Evolutionary conservation across 1,140 invertebrate species (phyloP), one percentile per base, ranked within the genome.

Genomic region (Bombus picipes): DNA sequence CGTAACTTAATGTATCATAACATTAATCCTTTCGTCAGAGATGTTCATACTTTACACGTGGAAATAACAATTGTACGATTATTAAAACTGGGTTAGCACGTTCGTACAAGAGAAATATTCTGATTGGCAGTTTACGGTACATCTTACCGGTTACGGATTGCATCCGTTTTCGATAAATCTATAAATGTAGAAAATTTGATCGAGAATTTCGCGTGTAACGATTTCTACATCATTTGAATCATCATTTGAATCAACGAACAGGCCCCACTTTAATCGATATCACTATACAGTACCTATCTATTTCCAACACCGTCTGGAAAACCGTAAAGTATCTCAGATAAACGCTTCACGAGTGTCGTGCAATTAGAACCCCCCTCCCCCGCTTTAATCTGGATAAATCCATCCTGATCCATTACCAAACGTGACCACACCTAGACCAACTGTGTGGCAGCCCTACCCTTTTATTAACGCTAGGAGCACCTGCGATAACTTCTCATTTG

Each of bases 401-500:
- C 34, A 71, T 65, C 34, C n/a, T 18, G n/a, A 53, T 73, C 25
- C 57, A 62, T 70, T 71, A 70, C 9, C 8, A 34, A 65, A 65
- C 28, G n/a, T 41, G 75, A 65, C 9, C 74, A 22, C 75, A 22
- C 37, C 37, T 39, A 59, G 15, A 10, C n/a, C 5, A 25, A 28
- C 32, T 13, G 39, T 62, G 18, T 57, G 47, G 32, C 47, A 74
- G n/a, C 47, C 37, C 9, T 34, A 13, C 28, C 22, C 28, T 85
- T 80, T 85, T 59, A 66, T 73, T 72, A 81, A 43, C 57, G 25
- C 34, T 28, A 25, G 72, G 41, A 66, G 62, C 77, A 79, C 77
- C 77, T 79, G 77, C 77, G 77, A 79, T 79, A 79, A 79, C 85
- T 86, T 86, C 85, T 86, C 77, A 71, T 83, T 86, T 76, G 73